Evolutionary conservation across 2,797 vertebrate genomes (phyloP), one percentile per base, ranked within the genome.

Genomic region (Leptodactylus fallax): DNA sequence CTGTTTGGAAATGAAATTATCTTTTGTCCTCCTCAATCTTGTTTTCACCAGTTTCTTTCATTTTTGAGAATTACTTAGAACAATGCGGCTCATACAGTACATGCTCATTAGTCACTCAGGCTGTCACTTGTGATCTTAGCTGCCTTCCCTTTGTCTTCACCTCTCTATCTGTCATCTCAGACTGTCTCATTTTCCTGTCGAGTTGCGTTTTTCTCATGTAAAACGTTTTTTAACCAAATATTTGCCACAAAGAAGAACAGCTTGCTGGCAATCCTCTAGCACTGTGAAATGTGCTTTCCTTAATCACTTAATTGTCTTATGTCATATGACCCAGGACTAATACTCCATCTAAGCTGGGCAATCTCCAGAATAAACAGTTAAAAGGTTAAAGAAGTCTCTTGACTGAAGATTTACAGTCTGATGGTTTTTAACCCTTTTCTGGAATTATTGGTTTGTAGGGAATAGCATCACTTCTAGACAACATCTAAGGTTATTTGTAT

Each of bases 1-100:
- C 49, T 88, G n/a, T 72, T 84, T 74, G 49, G 65, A 85, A 85
- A 85, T 84, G 60, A 72, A 88, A 85, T 79, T 61, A 79, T 69
- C 51, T 67, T 69, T 79, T 79, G 72, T 85, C 60, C 69, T 85
- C 81, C 55, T 88, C 61, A 60, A 69, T 78, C 49, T 84, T 88
- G 61, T 71, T 83, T 83, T 79, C 55, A 23, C 69, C 49, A 56
- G n/a, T 36, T 79, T 45, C 12, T 69, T 67, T 47, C 12, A 47
- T 83, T 83, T 79, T 55, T 49, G 17, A 76, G 67, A 84, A 67
- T 79, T 78, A 67, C 51, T 45, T 77, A 65, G 71, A 83, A 79
- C 74, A 58, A 58, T 85, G 27, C 17, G 7, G 53, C 10, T 82
- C 79, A 55, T 67, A 77, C 56, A 21, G 69, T 60, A 77, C 58